These are phyloP conservation scores for Hylaeus volcanicus DNA, from an alignment of 1,140 invertebrate species.

Conservation along the genomic window DNA sequence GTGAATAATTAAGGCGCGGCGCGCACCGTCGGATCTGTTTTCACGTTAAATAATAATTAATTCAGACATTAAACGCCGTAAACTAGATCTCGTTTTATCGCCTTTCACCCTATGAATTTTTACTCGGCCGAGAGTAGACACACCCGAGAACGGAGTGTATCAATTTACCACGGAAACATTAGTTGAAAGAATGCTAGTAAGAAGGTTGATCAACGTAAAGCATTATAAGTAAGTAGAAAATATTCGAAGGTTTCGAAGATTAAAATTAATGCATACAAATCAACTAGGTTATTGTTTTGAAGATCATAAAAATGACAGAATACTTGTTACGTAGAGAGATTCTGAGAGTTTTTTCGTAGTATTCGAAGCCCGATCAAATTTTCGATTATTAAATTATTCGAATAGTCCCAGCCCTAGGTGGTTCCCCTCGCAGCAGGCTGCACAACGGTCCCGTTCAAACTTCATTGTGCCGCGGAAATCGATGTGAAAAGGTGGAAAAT, in stretches of 20 bases:
- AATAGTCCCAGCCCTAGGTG: not conserved
- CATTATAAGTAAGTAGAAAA: too few species aligned
- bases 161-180: constrained; percentile 57
- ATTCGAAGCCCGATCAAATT: too few species aligned
- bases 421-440: not conserved
- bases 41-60: constrained; percentile 21
- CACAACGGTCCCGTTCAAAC: constrained; percentile 29
- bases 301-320: too few species aligned
- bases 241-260: too few species aligned
- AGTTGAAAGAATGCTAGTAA: too few species aligned
- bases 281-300: too few species aligned
- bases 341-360: too few species aligned
- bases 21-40: not conserved
- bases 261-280: too few species aligned
- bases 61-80: constrained; percentile 32
- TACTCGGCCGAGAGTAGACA: not conserved
- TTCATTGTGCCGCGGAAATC: constrained; percentile 72
- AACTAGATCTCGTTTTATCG: constrained; percentile 29
- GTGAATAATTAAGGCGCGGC: constrained; percentile 23
- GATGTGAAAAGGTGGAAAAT: constrained; percentile 66
- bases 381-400: too few species aligned
- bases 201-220: too few species aligned
- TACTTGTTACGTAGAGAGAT: too few species aligned
- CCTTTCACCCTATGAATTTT: not conserved
- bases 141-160: constrained; percentile 23